Base-by-base conservation (phyloP, 2,888 invertebrate genomes). In the Dryococelus australis region DNA sequence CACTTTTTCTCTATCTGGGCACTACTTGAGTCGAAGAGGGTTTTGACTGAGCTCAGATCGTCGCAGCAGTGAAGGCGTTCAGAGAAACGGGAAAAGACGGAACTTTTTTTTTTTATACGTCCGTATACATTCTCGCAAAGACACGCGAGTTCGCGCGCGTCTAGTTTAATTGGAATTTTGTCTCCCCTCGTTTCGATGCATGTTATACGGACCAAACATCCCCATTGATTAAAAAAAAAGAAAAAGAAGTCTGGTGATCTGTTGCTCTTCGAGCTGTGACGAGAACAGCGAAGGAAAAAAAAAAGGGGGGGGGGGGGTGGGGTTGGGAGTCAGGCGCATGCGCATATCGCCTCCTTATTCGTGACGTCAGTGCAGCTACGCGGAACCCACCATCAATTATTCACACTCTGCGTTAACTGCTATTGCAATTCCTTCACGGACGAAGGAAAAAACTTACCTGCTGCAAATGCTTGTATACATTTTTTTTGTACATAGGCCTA, bases 161-260 rank as follows among this genome's bases (percentile, higher is more conserved):
- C 83, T 35, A 35, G 51, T 87, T 87, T 87, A 87, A 87, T 87
- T 87, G 87, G 86, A 87, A 87, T 87, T 87, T 35, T 87, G 84
- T 86, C 43, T 83, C 51, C 83, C 83, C 10, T 35, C 35, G 84
- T 83, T n/a, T 28, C 83, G 35, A 83, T 35, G 24, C 65, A 65
- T 16, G 65, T 65, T 65, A 65, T 24, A n/a, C 24, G 65, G n/a
- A 65, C 24, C 2, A 65, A 65, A 24, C 65, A 65, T 65, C 65
- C 65, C 20, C 65, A 65, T 65, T 65, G 65, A 65, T 65, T 65
- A 65, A 65, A 65, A 10, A 65, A n/a, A 51, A 51, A 65, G n/a
- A 65, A 65, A 10, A 65, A n/a, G 8, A 51, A 65, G n/a, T 65
- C 65, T n/a, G 24, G 24, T 65, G 65, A 65, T 65, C 6, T 65